A percentile compares a stretch with the other conserved stretches of the same genome.
Evolutionary conservation across 2,113 vertebrate genomes (phyloP).

Genomic region (Trogon melanurus): DNA sequence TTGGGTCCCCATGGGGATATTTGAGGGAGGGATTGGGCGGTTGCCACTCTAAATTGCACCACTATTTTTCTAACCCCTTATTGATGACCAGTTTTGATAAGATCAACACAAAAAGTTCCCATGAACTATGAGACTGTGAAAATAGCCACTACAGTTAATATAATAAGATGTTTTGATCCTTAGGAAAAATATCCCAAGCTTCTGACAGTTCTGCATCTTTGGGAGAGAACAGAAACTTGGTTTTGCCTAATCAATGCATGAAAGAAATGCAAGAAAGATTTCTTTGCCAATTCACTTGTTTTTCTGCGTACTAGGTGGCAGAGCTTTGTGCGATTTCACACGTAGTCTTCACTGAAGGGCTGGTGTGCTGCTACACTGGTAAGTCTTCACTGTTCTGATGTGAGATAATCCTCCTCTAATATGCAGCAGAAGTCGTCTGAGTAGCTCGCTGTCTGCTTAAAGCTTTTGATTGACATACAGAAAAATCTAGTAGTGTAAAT

Average conservation of each 20-base stretch:
- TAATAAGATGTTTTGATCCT: not conserved
- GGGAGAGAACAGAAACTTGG: not conserved
- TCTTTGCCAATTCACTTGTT: not conserved
- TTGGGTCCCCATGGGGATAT: not conserved
- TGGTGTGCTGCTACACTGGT: not conserved
- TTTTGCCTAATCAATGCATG: not conserved
- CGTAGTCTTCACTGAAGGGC: not conserved
- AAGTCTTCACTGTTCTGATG: not conserved
- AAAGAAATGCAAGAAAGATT: not conserved
- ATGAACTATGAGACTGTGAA: not conserved
- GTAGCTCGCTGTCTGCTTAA: not conserved
- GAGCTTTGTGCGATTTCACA: fast-evolving
- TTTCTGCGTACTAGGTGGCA: not conserved
- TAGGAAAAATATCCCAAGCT: not conserved
- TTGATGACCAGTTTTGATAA: not conserved
- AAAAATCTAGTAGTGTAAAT: not conserved
- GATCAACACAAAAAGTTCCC: not conserved
- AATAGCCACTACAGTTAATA: not conserved
- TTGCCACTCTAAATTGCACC: not conserved
- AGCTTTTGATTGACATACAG: not conserved
- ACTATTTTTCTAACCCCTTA: not conserved
- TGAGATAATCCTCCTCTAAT: not conserved
- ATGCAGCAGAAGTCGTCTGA: not conserved
- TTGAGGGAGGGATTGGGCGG: not conserved
- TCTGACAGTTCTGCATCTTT: not conserved